phyloP scores from a whole-genome alignment of 2,888 invertebrate genomes.

The Aleiodes alternator region DNA sequence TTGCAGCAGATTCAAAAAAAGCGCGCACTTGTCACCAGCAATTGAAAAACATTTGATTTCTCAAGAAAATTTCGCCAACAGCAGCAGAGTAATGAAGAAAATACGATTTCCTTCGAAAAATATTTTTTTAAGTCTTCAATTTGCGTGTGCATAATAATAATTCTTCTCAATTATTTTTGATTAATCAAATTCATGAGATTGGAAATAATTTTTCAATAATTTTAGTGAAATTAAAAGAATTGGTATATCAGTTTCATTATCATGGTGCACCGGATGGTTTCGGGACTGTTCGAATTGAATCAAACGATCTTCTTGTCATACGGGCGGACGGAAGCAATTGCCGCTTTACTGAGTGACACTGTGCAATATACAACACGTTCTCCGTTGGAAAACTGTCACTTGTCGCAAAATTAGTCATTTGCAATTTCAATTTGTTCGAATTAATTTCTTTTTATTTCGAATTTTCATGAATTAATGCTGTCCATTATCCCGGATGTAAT shows the following conservation, averaged over 20 bases:
- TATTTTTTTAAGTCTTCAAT: background rate
- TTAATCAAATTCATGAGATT: background rate
- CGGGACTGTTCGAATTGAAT: conserved; percentile 52
- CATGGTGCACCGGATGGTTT: conserved; percentile 52
- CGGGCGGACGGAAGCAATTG: conserved; percentile 61
- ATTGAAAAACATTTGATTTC: too few species aligned
- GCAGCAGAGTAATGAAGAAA: too few species aligned
- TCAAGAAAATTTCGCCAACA: too few species aligned
- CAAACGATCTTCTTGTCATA: conserved; percentile 56
- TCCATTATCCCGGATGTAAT: background rate
- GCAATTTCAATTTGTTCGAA: conserved; percentile 2
- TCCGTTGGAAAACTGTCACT: conserved; percentile 33
- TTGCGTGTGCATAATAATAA: background rate
- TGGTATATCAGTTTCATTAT: conserved; percentile 31
- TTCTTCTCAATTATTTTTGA: background rate
- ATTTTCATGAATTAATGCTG: background rate
- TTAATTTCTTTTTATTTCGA: background rate
- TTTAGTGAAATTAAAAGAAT: background rate
- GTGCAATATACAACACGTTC: conserved; percentile 44
- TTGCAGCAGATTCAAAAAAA: too few species aligned
- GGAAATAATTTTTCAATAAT: background rate
- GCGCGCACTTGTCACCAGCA: too few species aligned
- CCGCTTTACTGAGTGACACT: conserved; percentile 51
- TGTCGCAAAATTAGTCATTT: conserved; percentile 22
- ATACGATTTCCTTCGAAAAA: too few species aligned